Evolutionary conservation across 1,140 invertebrate genomes (phyloP), one percentile per base, ranked within the genome.

Genomic region (Drosophila yakuba): DNA sequence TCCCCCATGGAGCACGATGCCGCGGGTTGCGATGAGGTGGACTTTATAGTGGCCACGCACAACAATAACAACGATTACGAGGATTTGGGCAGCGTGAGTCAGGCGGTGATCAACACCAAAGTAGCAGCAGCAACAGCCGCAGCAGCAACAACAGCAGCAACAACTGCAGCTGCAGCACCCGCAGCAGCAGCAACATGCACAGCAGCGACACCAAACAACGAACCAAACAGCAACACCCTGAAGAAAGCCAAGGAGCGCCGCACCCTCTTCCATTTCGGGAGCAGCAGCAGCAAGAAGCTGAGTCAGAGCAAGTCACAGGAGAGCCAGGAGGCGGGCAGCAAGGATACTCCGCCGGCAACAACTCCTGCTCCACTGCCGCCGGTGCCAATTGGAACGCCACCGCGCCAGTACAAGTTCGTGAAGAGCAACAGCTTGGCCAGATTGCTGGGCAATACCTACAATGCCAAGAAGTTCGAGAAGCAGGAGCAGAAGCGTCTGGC

Each of bases 401-500:
- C 83, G 15, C 67, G 88, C 4, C 88, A 86, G 48, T 85, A 91
- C 64, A 92, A 92, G 64, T 92, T 92, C 17, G 85, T 88, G 6
- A 92, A 92, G 72, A 90, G 83, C 64, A 90, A 79, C 52, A 91
- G 91, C 44, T 72, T 92, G 38, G 90, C 91, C 1, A 78, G 91
- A 8, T 36, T 92, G 32, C 74, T 92, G 59, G 91, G 91, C 32
- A 92, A 92, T 57, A 92, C 90, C 3, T 92, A 92, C 64, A 92
- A 91, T 61, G 88, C 91, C n/a, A 90, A 90, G 54, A 92, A 92
- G 60, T 91, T 91, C 38, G 91, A 92, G 63, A 83, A 86, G 12
- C 78, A 92, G 47, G 83, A 91, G 44, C 82, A 91, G 51, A 80
- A 83, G 63, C 71, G 79, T 10, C 56, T 82, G 59, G 80, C 85